Percentiles rank a stretch among this genome's conserved stretches.
Conservation (phyloP, 2,797 vertebrate genomes). For the Anabacerthia variegaticeps region DNA sequence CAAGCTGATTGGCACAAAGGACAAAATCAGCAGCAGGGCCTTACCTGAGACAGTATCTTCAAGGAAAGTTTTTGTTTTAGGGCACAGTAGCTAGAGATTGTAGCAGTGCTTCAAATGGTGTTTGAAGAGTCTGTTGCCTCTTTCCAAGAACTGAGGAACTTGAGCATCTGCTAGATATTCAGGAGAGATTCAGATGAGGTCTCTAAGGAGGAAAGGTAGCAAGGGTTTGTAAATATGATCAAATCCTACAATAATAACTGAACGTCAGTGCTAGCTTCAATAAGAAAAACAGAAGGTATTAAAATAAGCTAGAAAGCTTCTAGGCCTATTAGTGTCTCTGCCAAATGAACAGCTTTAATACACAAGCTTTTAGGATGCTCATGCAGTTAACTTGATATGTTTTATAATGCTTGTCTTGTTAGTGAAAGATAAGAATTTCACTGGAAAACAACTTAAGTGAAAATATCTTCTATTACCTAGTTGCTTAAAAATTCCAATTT, state of each 20-base stretch:
- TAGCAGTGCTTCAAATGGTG: background rate
- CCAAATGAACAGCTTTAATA: constrained; percentile 37
- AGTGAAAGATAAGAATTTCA: background rate
- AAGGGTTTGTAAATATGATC: constrained; percentile 6
- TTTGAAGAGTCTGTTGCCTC: background rate
- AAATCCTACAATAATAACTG: constrained; percentile 7
- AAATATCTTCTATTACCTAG: background rate
- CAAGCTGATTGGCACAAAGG: background rate
- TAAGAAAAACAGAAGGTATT: constrained; percentile 25
- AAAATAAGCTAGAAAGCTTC: constrained; percentile 36
- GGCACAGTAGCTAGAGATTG: background rate
- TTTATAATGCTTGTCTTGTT: background rate
- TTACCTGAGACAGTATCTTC: background rate
- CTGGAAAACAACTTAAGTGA: background rate
- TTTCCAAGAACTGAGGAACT: background rate
- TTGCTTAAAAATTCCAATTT: background rate
- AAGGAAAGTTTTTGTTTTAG: background rate
- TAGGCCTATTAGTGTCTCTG: background rate
- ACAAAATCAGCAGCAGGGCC: background rate
- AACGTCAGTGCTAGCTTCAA: constrained; percentile 26
- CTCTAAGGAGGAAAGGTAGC: background rate
- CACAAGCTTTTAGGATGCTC: background rate
- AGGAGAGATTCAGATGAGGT: background rate
- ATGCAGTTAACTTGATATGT: background rate
- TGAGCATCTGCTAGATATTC: background rate